Base-by-base conservation (phyloP, 2,113 vertebrate genomes). In the Canis aureus region DNA sequence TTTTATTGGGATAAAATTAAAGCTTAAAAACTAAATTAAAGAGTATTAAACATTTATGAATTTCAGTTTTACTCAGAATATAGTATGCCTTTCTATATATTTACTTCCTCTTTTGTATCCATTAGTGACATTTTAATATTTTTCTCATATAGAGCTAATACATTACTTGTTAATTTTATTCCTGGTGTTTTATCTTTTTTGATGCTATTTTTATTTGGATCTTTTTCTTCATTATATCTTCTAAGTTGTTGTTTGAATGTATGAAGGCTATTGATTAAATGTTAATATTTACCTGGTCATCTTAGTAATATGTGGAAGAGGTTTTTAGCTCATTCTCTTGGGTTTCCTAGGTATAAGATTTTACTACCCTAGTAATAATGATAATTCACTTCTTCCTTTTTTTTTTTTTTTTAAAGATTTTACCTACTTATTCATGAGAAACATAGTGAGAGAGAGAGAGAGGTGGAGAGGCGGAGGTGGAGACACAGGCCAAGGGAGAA, bases 51-150 rank as follows among this genome's bases (percentile, higher is more conserved):
- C 27, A 60, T 80, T 94, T 88, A 89, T 66, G 49, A 90, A 74
- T 49, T 84, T 93, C 74, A 83, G 43, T 83, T 82, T 89, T 83
- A 73, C 55, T 89, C 64, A 62, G n/a, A 83, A 83, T 27, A 76
- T 43, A 8, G 7, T 90, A 83, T 76, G 20, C 20, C 10, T 95
- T 90, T 74, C 49, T 23, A 76, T 27, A 23, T 49, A 67, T 43
- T 43, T 59, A 57, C 29, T 4, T 88, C 38, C 29, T 71, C 35
- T 71, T 69, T 82, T 82, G 49, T n/a, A 35, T 66, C 25, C 86
- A 90, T 64, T 88, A 59, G 49, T 60, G 49, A 20, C 43, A 94
- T 94, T 83, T 94, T 66, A 55, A 64, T 55, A 16, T 74, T 74
- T 69, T 94, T 29, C 53, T 69, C 10, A 49, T 69, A 59, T 69